Percentiles rank a stretch among this genome's conserved stretches.
Conservation (phyloP, 1,140 invertebrate genomes). For the Potamilus streckersoni region DNA sequence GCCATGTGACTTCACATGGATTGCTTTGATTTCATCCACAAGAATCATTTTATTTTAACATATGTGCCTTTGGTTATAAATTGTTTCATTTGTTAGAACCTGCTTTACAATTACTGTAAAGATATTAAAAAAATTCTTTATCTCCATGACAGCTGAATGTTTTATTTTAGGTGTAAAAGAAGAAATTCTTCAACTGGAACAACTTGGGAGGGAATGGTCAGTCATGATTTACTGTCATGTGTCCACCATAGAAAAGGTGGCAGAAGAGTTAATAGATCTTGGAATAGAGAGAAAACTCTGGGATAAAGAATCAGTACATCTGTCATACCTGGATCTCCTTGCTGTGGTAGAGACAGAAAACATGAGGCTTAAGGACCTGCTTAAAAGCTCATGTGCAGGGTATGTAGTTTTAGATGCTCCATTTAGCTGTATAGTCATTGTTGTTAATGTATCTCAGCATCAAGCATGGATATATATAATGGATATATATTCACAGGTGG, state of each 20-base stretch:
- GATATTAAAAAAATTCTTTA: background rate
- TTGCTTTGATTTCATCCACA: too few species aligned
- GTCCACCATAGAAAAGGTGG: constrained; percentile 1
- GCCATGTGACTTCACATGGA: too few species aligned
- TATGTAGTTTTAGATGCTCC: background rate
- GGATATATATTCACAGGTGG: too few species aligned
- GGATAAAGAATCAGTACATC: constrained; percentile 1
- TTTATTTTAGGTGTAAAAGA: constrained; percentile 9
- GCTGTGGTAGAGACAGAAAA: constrained; percentile 22
- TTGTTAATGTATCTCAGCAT: too few species aligned
- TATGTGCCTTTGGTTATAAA: too few species aligned
- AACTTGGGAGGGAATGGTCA: constrained; percentile 28
- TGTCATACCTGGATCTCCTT: background rate
- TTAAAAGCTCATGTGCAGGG: constrained; percentile 29
- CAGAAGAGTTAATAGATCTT: constrained; percentile 3
- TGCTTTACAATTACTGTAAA: background rate
- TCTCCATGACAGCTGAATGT: background rate
- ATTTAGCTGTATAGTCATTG: too few species aligned
- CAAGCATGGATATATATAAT: too few species aligned
- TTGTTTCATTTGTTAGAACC: background rate
- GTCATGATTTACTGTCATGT: constrained; percentile 24
- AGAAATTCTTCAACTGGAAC: constrained; percentile 12
- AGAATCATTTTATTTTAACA: too few species aligned
- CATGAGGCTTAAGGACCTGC: constrained; percentile 16
- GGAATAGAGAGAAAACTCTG: constrained; percentile 17